These are phyloP conservation scores for Australoheros scitulus DNA, from an alignment of 2,113 vertebrate species.

Conservation along the genomic window DNA sequence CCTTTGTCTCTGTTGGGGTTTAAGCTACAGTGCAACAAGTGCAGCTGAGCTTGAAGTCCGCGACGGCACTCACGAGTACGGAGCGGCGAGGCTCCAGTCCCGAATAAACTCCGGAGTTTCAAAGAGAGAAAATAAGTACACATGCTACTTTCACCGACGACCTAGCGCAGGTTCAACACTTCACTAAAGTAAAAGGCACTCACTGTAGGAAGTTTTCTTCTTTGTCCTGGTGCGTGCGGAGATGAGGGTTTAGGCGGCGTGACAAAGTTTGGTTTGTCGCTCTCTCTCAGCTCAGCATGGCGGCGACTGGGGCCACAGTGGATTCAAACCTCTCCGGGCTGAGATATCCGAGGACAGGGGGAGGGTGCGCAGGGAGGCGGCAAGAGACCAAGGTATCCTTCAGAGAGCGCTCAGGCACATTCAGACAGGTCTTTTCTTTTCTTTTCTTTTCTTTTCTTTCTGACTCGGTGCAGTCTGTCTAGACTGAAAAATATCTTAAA, in stretches of 20 bases:
- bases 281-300: conserved; percentile 72
- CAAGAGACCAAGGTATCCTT: not conserved
- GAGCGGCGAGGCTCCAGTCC: not conserved
- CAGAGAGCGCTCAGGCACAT: not conserved
- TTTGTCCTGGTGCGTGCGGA: conserved; percentile 27
- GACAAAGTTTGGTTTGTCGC: conserved; percentile 47
- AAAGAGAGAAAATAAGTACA: not conserved
- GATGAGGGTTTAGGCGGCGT: conserved; percentile 35
- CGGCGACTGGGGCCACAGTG: conserved; percentile 60
- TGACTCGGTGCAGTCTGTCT: not conserved
- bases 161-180: not conserved
- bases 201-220: conserved; percentile 32
- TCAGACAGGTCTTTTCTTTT: not conserved
- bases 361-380: not conserved
- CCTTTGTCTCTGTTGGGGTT: not conserved
- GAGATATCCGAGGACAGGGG: conserved; percentile 50
- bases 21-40: conserved; percentile 63
- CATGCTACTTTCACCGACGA: not conserved
- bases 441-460: not conserved
- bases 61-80: conserved; percentile 38
- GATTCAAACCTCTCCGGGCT: conserved; percentile 66
- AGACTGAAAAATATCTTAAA: not conserved
- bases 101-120: not conserved
- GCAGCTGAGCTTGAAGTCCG: conserved; percentile 61
- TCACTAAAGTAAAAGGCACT: conserved; percentile 20